phyloP scores from a whole-genome alignment of 2,797 vertebrate genomes.

The Typhlichthys subterraneus region DNA sequence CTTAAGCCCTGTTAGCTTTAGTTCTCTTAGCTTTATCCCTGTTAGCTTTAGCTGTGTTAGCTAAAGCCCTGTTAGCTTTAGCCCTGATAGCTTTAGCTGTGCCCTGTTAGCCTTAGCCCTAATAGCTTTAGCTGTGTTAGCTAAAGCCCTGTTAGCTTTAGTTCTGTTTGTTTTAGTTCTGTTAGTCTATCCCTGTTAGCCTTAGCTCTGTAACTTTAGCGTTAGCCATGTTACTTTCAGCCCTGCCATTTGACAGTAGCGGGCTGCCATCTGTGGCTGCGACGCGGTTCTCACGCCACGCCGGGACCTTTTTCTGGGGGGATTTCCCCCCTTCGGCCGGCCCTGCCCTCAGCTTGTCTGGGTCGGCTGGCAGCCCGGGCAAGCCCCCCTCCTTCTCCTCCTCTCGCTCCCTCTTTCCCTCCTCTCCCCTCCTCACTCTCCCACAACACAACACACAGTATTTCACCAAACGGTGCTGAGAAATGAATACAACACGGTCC shows the following conservation, averaged over 20 bases:
- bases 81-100: background rate
- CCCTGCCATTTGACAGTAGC: constrained; percentile 29
- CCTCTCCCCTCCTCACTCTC: background rate
- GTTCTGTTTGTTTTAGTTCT: background rate
- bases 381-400: constrained; percentile 1
- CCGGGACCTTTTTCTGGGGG: constrained; percentile 47
- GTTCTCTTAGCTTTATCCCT: background rate
- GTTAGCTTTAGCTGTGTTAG: background rate
- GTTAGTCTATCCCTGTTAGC: constrained; percentile 6
- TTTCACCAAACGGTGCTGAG: no score
- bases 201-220: background rate
- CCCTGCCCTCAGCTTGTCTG: constrained; percentile 19
- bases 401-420: constrained; percentile 13
- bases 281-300: constrained; percentile 66
- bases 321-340: constrained; percentile 40
- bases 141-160: no score
- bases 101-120: no score
- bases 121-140: no score
- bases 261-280: constrained; percentile 44
- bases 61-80: background rate
- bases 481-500: no score
- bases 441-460: no score
- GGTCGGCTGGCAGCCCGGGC: background rate
- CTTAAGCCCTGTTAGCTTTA: background rate
- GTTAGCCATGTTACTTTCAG: background rate